Percentiles rank a stretch among this genome's conserved stretches.
Evolutionary conservation across 2,888 invertebrate species (phyloP).

Genomic region (Sisyra terminalis): DNA sequence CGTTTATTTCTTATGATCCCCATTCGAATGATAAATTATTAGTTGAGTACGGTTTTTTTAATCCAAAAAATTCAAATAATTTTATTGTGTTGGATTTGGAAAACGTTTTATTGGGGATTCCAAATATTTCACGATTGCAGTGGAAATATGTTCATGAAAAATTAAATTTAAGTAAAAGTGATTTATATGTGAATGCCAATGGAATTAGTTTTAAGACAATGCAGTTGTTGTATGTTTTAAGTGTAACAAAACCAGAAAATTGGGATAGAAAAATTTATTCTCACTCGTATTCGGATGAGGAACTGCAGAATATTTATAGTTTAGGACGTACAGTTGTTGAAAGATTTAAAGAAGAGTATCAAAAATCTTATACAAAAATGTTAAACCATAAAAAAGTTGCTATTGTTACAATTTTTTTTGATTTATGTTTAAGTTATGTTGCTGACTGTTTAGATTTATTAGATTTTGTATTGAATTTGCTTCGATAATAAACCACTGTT

Average conservation of each 20-base stretch:
- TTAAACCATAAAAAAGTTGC: background rate
- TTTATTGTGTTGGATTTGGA: constrained; percentile 40
- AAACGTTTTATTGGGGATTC: constrained; percentile 25
- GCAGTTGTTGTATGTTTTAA: constrained; percentile 5
- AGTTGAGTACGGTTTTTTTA: constrained; percentile 74
- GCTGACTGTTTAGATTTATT: constrained; percentile 5
- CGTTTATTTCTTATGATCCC: constrained; percentile 79
- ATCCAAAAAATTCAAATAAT: constrained; percentile 50
- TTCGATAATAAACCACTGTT: too few relatives aligned
- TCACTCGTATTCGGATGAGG: background rate
- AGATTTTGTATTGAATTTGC: background rate
- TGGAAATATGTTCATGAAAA: constrained; percentile 35
- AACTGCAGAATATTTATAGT: constrained; percentile 1
- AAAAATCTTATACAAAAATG: background rate
- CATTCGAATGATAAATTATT: constrained; percentile 68
- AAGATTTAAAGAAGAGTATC: background rate
- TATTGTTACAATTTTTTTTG: constrained; percentile 1
- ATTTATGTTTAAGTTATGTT: background rate
- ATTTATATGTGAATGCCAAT: constrained; percentile 3
- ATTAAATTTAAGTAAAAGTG: constrained; percentile 2
- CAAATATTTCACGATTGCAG: constrained; percentile 17
- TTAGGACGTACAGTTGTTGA: background rate
- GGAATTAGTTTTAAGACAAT: constrained; percentile 6
- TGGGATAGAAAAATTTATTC: constrained; percentile 6
- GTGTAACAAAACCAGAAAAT: background rate